Evolutionary conservation across 2,888 invertebrate species (phyloP), one percentile per base, ranked within the genome.

Genomic region (Gari tellinella): DNA sequence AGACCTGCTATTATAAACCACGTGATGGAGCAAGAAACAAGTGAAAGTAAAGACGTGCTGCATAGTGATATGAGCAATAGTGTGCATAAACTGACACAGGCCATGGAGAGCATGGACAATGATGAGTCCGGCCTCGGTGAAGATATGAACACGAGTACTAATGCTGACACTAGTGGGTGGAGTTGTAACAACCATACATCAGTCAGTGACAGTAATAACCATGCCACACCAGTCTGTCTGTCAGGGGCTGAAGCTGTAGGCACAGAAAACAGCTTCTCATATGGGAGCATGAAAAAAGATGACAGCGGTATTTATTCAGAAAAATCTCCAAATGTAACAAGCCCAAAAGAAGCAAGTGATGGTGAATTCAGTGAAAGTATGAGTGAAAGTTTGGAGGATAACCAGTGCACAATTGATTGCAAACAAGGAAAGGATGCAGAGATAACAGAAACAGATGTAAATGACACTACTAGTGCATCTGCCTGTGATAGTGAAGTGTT

Each of bases 281-380:
- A 41, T 23, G 46, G 73, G n/a, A 51, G 58, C 14, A 68, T 89
- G 75, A 87, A 84, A 62, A 89, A 90, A 61, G 88, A 90, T 66
- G 90, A 90, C 70, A 90, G 90, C 73, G 90, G 90, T 12, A 88
- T 90, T 45, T 87, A 86, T 57, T 81, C 89, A 15, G 87, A 89
- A 41, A 86, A 83, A 45, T 86, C 87, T 10, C 83, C 86, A 8
- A 79, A 75, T 38, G 52, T 51, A 26, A 60, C 55, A 26, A 58
- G 60, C 25, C 65, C 74, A 2, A 80, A 80, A 48, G 82, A 82
- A 25, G 60, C 53, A 17, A 73, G 82, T 63, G 83, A 84, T 53
- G 77, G 66, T 5, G 84, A 84, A 19, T 61, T 77, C n/a, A 82
- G 79, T 52, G 85, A 83, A 55, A 82, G 78, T 64, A 61, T 81